These are phyloP conservation scores for Cossypha dichroa DNA, from an alignment of 2,797 vertebrate genomes.

Conservation along the genomic window DNA sequence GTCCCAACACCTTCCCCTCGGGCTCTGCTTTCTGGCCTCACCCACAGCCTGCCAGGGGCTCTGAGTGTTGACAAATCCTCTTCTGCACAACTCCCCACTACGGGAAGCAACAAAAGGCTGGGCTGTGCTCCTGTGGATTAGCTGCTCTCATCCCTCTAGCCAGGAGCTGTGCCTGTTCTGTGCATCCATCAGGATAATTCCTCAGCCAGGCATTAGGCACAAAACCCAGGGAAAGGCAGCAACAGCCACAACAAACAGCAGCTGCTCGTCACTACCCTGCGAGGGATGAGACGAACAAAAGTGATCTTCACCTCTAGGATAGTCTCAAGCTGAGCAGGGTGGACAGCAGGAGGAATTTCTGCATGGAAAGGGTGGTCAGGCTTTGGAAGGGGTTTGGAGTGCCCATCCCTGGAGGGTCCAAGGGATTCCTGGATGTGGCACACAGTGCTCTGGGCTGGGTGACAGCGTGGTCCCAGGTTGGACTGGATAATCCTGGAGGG, in stretches of 20 bases:
- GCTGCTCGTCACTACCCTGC: background rate
- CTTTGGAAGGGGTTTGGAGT: background rate
- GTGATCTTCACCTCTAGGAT: background rate
- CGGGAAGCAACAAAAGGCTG: background rate
- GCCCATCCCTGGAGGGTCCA: background rate
- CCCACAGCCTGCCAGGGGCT: slow-evolving; percentile 12
- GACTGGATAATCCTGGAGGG: background rate
- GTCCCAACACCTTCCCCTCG: slow-evolving; percentile 40
- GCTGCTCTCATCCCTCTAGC: background rate
- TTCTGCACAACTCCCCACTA: background rate
- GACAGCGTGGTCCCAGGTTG: background rate
- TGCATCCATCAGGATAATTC: background rate
- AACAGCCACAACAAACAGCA: background rate
- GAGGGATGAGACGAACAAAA: accelerated
- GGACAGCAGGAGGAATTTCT: background rate
- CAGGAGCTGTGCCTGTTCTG: background rate
- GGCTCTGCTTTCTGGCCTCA: background rate
- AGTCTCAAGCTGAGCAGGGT: background rate
- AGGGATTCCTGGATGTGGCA: accelerated
- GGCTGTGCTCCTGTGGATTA: slow-evolving; percentile 15
- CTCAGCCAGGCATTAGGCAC: background rate
- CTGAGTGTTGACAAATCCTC: slow-evolving; percentile 16
- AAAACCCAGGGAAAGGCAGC: background rate
- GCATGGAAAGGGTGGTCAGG: background rate
- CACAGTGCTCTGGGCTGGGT: background rate